Evolutionary conservation across 1,140 invertebrate species (phyloP), one percentile per base, ranked within the genome.

Genomic region (Macrostomum lignano): DNA sequence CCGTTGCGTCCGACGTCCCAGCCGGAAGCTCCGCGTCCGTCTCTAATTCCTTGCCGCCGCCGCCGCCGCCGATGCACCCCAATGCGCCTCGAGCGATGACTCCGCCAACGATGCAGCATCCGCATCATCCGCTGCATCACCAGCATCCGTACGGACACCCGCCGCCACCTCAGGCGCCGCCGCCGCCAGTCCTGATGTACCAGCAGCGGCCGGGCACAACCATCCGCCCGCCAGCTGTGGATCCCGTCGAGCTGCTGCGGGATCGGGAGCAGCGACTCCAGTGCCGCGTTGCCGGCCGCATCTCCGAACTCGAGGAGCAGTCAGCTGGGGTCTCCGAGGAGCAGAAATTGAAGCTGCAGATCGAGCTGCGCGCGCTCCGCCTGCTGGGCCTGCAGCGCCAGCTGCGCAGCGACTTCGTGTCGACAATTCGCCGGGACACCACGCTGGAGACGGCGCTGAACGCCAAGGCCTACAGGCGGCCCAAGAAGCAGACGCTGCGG

Each of bases 371-470:
- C 41, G 82, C 86, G 29, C 58, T 96, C 20, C 61, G 82, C 26
- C 70, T 94, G 6, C 58, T 93, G 0, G 88, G 94, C 52, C 86
- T 94, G 50, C 88, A 96, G 54, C 67, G 81, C 17, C 39, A 62
- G 54, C 40, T 65, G 25, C 43, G 64, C 26, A 42, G 42, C 21
- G 64, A 66, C 41, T 74, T 82, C 33, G 67, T 86, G 4, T 68
- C 73, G 1, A 81, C 76, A 50, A 81, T 84, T 38, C 64, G 79
- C 23, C 67, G 73, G 33, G 86, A 94, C 47, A 86, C 84, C 0
- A 88, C 81, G 1, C 52, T 94, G 21, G 86, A 94, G 60, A 91
- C 84, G 7, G 79, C 81, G 1, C 69, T 91, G 0, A 91, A 93
- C 51, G 74, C 88, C 2, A 91, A 88, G 50, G 74, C 81, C 0